These are phyloP conservation scores for Hemiprocne comata DNA, from an alignment of 2,113 vertebrate species.

Conservation along the genomic window DNA sequence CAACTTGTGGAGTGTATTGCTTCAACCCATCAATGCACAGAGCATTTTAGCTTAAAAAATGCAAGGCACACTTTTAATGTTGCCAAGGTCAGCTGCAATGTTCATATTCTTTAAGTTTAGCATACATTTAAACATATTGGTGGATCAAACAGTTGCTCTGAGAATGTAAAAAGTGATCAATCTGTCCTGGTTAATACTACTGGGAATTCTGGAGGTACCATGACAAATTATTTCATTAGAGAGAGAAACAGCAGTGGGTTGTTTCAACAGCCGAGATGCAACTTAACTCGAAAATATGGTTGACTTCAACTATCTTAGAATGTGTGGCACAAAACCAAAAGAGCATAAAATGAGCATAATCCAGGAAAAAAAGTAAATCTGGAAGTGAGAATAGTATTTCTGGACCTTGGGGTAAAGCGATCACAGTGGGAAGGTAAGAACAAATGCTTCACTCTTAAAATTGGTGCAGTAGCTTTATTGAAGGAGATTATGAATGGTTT, in stretches of 20 bases:
- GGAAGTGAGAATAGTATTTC: background rate
- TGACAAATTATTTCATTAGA: background rate
- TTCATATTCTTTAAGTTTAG: background rate
- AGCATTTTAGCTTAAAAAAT: background rate
- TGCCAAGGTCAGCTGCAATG: background rate
- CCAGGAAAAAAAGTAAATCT: background rate
- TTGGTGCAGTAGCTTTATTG: background rate
- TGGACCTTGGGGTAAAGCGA: background rate
- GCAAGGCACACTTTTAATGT: background rate
- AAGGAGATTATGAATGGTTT: background rate
- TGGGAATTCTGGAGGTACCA: background rate
- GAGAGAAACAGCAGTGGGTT: background rate
- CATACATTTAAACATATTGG: background rate
- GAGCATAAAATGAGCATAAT: background rate
- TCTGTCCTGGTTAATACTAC: background rate
- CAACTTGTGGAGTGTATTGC: background rate
- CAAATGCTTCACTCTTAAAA: background rate
- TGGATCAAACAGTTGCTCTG: background rate
- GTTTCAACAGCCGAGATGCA: background rate
- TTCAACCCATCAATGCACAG: background rate
- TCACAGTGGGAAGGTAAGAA: background rate
- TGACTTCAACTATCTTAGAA: background rate
- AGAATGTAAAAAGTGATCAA: background rate
- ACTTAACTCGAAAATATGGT: background rate
- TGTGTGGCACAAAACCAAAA: background rate